A percentile compares a stretch with the other conserved stretches of the same genome.
These are phyloP conservation scores for Furnarius figulus DNA, from an alignment of 2,113 vertebrate species.

Conservation along the genomic window DNA sequence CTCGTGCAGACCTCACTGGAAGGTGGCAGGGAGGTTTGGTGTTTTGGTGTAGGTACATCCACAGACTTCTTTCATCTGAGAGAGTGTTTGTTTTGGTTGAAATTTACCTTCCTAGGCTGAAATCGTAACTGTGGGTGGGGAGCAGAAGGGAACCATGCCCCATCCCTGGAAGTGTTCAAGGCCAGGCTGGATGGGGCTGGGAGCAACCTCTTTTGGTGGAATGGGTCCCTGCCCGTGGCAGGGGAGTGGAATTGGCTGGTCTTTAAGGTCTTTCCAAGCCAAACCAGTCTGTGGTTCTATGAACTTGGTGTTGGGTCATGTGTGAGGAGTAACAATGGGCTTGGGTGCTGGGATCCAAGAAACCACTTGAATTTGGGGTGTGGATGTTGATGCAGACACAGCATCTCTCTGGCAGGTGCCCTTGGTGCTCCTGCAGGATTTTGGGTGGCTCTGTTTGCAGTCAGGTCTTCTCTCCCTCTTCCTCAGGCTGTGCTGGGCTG, in stretches of 20 bases:
- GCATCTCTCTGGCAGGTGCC: background rate
- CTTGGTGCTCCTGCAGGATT: background rate
- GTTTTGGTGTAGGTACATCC: too few relatives aligned
- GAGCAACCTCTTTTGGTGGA: background rate
- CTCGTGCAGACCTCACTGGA: rapidly evolving
- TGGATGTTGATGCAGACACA: background rate
- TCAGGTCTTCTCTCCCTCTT: background rate
- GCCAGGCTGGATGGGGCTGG: background rate
- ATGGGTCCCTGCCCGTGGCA: background rate
- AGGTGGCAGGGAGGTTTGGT: background rate
- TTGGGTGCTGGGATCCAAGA: background rate
- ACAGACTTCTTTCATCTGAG: background rate
- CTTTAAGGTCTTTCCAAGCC: background rate
- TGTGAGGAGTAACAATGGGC: rapidly evolving
- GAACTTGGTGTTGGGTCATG: rapidly evolving
- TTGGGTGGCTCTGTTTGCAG: background rate
- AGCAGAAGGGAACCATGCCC: background rate
- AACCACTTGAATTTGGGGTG: rapidly evolving
- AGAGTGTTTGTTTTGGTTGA: background rate
- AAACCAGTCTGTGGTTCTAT: background rate
- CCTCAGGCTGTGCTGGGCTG: background rate
- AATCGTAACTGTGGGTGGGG: background rate
- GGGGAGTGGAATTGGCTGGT: background rate
- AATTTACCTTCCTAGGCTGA: background rate
- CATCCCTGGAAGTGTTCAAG: background rate